A percentile compares a stretch with the other conserved stretches of the same genome.
These are phyloP conservation scores for Aurelia coerulea DNA, from an alignment of 30 jellyfish, hydroid and myxozoan species.

Conservation along the genomic window DNA sequence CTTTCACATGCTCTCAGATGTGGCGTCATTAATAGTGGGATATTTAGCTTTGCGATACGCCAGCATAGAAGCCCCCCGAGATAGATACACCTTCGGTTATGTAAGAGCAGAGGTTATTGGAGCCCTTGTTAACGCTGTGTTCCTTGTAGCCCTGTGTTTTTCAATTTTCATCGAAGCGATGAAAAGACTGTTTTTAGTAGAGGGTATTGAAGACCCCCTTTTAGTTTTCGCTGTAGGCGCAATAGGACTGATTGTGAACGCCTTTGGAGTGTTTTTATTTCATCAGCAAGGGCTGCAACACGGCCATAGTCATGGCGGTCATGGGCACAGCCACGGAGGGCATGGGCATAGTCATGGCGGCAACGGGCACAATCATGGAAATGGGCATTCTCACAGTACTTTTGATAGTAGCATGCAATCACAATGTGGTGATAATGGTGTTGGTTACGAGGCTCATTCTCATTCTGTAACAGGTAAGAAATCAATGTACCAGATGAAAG, in stretches of 20 bases:
- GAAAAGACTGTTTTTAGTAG: conserved; percentile 83
- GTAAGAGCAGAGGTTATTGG: conserved; percentile 98
- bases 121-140: conserved; percentile 96
- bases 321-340: conserved; percentile 80
- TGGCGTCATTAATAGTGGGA: conserved; percentile 95
- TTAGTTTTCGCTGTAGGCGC: conserved; percentile 93
- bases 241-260: conserved; percentile 92
- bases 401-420: background rate
- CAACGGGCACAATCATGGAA: conserved; percentile 58
- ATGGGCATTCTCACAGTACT: conserved; percentile 26
- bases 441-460: conserved; percentile 56
- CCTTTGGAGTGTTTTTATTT: conserved; percentile 93
- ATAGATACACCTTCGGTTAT: conserved; percentile 91
- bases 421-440: conserved; percentile 22
- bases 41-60: conserved; percentile 86
- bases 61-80: conserved; percentile 68
- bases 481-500: too few species aligned
- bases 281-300: conserved; percentile 98
- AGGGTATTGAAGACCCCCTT: conserved; percentile 89
- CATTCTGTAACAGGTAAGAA: conserved; percentile 66
- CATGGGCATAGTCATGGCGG: conserved; percentile 84
- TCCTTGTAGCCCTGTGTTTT: conserved; percentile 96
- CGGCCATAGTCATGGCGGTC: conserved; percentile 91
- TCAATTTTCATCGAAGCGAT: conserved; percentile 90
- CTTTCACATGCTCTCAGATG: conserved; percentile 98